Evolutionary conservation across 2,888 invertebrate genomes (phyloP).

Genomic region (Spatulosminthurus flaviceps): DNA sequence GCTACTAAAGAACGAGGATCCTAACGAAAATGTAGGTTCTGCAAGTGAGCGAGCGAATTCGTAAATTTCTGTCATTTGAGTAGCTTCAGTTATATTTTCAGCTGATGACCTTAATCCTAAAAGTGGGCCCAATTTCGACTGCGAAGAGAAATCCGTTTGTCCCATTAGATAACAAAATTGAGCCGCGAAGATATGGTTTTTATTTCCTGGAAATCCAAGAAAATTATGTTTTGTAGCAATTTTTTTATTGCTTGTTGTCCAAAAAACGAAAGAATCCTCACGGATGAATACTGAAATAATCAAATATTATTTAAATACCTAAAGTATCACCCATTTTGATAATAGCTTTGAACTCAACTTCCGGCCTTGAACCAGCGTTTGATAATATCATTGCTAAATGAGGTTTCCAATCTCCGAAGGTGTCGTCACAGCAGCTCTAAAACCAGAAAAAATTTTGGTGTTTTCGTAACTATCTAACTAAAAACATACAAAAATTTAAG

Average conservation of each 20-base stretch:
- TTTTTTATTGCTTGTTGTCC: no score
- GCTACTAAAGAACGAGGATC: constrained; percentile 65
- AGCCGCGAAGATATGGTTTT: constrained; percentile 87
- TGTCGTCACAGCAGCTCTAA: constrained; percentile 68
- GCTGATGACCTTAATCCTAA: constrained; percentile 81
- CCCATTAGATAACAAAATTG: constrained; percentile 97
- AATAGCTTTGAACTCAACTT: constrained; percentile 78
- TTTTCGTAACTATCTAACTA: background rate
- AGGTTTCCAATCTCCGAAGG: constrained; percentile 87
- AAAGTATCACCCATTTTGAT: constrained; percentile 76
- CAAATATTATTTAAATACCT: no score
- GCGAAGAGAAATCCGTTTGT: constrained; percentile 71
- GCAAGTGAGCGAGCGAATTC: constrained; percentile 89
- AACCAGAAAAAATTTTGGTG: constrained; percentile 19
- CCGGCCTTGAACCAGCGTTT: constrained; percentile 77
- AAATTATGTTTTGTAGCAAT: background rate
- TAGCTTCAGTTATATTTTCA: constrained; percentile 75
- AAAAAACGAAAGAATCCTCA: no score
- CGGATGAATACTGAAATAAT: no score
- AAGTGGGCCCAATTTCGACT: constrained; percentile 68
- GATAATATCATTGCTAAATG: constrained; percentile 96
- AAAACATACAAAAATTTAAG: background rate
- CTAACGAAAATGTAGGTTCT: constrained; percentile 76
- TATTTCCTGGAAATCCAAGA: constrained; percentile 69
- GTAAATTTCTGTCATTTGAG: constrained; percentile 94